Base-by-base conservation (phyloP, 1,140 invertebrate genomes). In the Oscheius sp. region DNA sequence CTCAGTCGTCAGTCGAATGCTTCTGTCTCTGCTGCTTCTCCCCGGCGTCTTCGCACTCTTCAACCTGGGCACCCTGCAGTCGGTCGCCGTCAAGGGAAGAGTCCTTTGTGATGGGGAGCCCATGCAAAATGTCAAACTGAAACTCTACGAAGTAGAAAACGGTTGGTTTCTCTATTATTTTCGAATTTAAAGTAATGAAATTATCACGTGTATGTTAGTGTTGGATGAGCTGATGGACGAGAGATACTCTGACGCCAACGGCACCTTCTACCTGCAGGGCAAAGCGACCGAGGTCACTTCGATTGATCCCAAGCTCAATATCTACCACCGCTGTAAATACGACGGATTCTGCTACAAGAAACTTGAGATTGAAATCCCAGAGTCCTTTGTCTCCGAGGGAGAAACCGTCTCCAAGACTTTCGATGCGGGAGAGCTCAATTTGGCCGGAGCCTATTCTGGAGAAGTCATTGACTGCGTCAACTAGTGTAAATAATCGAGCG, bases 401-500 rank as follows among this genome's bases (percentile, higher is more conserved):
- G 73, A 80, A 45, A 36, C 69, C 23, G 59, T 79, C 2, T 26
- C 71, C 7, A 34, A 74, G 18, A 55, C 28, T 26, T 81, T 82
- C 65, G 81, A 81, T 26, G 68, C 73, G 28, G 80, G 80, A 61
- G 74, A 63, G 35, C 73, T 81, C 45, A 77, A 81, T 29, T 61
- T 81, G 35, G 77, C 76, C 26, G 80, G 80, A 49, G 74, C 79
- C 42, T 80, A 78, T 58, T 71, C 68, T 3, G 80, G 80, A 64
- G 80, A 81, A 59, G 52, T 49, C 1, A 76, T 79, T n/a, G 79
- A 81, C 63, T 81, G 80, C 45, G 46, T 83, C 62, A 71, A 82
- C 52, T 71, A 55, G 7, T 55, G 49, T 55, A 55, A 55, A 55
- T 55, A 23, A 55, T 20, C 23, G 49, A 20, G 23, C 23, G 28